Evolutionary conservation across 1,140 invertebrate genomes (phyloP).

Genomic region (Lasaia peninsularis): DNA sequence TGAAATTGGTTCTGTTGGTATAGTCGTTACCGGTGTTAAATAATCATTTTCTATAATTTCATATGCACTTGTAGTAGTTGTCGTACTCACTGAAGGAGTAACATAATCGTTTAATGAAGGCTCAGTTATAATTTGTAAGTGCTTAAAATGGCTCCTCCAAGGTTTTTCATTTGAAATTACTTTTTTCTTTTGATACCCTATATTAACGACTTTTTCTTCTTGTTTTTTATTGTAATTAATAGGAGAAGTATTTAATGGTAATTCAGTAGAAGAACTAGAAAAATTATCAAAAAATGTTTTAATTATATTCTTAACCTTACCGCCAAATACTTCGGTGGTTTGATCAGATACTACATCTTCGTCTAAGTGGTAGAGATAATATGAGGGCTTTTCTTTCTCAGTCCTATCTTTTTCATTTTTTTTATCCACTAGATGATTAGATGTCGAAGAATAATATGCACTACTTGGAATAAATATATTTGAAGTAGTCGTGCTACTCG

Average conservation of each 20-base stretch:
- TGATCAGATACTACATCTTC: constrained; percentile 54
- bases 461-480: constrained; percentile 38
- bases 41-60: constrained; percentile 20
- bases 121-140: constrained; percentile 57
- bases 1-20: not conserved
- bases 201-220: constrained; percentile 53
- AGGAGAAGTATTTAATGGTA: constrained; percentile 33
- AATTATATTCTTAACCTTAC: constrained; percentile 55
- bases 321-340: constrained; percentile 62
- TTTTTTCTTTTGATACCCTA: constrained; percentile 59
- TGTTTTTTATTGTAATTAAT: constrained; percentile 33
- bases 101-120: constrained; percentile 32
- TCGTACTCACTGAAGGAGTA: constrained; percentile 28
- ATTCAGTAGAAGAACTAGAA: constrained; percentile 15
- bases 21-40: constrained; percentile 11
- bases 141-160: constrained; percentile 42
- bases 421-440: constrained; percentile 26
- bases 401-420: constrained; percentile 27
- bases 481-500: constrained; percentile 24
- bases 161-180: constrained; percentile 39
- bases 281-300: constrained; percentile 58
- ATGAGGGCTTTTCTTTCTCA: constrained; percentile 41
- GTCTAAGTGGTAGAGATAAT: constrained; percentile 53
- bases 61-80: constrained; percentile 24
- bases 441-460: constrained; percentile 33